phyloP scores from a whole-genome alignment of 2,797 vertebrate genomes.

The Uromys caudimaculatus region DNA sequence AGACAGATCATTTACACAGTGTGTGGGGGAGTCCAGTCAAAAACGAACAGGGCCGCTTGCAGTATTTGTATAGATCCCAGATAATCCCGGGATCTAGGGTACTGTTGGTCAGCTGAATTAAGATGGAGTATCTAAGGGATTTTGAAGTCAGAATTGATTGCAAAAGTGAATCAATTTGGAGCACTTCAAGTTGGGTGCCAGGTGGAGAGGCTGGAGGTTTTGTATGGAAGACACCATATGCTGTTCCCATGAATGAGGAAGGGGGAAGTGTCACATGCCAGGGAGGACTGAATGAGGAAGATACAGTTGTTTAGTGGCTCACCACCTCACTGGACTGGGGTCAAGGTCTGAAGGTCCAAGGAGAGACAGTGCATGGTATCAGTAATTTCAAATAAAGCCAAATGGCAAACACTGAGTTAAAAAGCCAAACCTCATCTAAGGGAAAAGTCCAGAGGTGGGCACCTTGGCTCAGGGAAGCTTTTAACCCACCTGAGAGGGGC shows the following conservation, averaged over 20 bases:
- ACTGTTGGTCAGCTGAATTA: not conserved
- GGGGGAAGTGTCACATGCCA: not conserved
- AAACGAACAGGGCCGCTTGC: not conserved
- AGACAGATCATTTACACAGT: not conserved
- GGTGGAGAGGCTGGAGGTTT: not conserved
- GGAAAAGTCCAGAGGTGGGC: not conserved
- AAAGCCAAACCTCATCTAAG: not conserved
- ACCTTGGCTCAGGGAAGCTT: not conserved
- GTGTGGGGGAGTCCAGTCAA: not conserved
- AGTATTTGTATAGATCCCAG: not conserved
- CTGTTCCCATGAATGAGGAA: not conserved
- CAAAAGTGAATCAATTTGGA: not conserved
- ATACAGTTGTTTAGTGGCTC: too few species aligned
- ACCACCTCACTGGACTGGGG: not conserved
- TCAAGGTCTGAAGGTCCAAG: not conserved
- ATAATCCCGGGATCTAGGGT: not conserved
- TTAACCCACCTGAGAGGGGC: not conserved
- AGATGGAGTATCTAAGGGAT: not conserved
- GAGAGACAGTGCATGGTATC: not conserved
- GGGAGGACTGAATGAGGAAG: not conserved
- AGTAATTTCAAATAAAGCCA: not conserved
- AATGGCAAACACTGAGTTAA: not conserved
- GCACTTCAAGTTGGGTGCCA: not conserved
- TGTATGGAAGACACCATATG: not conserved
- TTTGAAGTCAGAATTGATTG: not conserved